Percentiles rank a stretch among this genome's conserved stretches.
These are phyloP conservation scores for Ibidorhyncha struthersii DNA, from an alignment of 2,113 vertebrate species.

Conservation along the genomic window DNA sequence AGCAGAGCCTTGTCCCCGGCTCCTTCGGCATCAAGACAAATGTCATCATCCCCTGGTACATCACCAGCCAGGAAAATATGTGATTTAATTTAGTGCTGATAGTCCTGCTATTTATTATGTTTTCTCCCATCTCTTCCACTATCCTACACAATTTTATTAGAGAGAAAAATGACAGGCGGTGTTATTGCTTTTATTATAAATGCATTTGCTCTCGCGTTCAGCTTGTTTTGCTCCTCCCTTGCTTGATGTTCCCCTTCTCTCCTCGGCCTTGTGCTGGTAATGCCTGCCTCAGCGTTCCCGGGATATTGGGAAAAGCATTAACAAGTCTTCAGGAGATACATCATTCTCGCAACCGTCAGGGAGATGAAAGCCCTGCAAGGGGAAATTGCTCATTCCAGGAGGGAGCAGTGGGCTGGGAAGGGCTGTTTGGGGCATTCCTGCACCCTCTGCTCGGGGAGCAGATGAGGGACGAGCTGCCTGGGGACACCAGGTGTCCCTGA, in stretches of 20 bases:
- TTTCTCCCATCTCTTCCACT: constrained; percentile 32
- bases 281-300: constrained; percentile 56
- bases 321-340: background rate
- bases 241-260: background rate
- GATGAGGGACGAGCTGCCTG: fast-evolving
- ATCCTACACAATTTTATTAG: constrained; percentile 70
- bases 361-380: background rate
- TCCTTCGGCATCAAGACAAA: background rate
- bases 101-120: constrained; percentile 60
- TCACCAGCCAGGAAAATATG: constrained; percentile 46
- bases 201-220: constrained; percentile 11
- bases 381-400: background rate
- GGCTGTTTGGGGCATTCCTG: background rate
- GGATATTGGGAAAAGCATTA: background rate
- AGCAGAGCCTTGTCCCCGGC: background rate
- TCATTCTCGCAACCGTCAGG: background rate
- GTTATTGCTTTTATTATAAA: constrained; percentile 79
- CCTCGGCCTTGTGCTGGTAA: background rate
- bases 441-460: fast-evolving
- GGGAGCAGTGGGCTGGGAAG: background rate
- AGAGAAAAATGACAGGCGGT: constrained; percentile 51
- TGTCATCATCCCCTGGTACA: constrained; percentile 1
- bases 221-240: background rate
- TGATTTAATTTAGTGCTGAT: constrained; percentile 59
- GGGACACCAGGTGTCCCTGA: background rate